Conservation (phyloP, 2,888 invertebrate genomes). For the Metacarcinus magister region DNA sequence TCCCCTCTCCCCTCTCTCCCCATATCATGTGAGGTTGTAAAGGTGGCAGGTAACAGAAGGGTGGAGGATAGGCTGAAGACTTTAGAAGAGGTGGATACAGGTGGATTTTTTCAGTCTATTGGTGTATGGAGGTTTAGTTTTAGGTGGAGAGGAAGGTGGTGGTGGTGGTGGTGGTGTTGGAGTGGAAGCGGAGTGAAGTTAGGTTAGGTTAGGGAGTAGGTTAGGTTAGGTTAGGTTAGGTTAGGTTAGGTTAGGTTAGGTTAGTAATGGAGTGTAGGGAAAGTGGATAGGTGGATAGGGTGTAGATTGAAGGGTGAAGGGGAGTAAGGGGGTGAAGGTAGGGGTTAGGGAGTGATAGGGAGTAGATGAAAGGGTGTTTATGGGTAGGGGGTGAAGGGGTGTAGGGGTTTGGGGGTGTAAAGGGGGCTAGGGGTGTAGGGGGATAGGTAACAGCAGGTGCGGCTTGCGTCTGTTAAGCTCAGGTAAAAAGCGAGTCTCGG, state of each 20-base stretch:
- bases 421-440: background rate
- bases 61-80: background rate
- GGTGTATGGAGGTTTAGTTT: no score
- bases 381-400: background rate
- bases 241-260: background rate
- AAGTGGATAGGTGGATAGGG: background rate
- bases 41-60: background rate
- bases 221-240: background rate
- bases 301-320: background rate
- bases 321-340: background rate
- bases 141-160: no score
- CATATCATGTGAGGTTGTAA: background rate
- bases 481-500: constrained; percentile 44
- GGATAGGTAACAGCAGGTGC: constrained; percentile 42
- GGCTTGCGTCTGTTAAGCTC: constrained; percentile 45
- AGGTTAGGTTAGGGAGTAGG: background rate
- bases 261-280: background rate
- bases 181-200: background rate
- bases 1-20: background rate
- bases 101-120: no score
- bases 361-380: background rate
- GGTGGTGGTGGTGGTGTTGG: no score
- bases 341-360: constrained; percentile 21
- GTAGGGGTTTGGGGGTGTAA: background rate
- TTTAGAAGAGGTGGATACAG: no score